Evolutionary conservation across 2,888 invertebrate genomes (phyloP), one percentile per base, ranked within the genome.

Genomic region (Anoncus sp.): DNA sequence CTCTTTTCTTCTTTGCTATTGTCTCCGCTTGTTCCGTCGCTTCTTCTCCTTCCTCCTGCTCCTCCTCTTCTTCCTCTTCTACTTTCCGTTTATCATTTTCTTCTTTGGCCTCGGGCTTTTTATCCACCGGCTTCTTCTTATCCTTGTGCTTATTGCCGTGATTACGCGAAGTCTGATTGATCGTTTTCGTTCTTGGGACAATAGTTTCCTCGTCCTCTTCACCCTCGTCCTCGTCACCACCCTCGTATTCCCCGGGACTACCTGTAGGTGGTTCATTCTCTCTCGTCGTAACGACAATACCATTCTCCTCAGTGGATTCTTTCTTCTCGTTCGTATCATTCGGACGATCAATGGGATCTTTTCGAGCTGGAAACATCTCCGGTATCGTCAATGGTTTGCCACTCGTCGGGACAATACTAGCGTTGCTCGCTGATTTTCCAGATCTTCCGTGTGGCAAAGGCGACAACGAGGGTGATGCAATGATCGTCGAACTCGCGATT

Each of bases 141-240:
- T 83, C 80, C 24, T 83, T 82, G 47, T 57, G 75, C 16, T 72
- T 72, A 35, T 65, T 69, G 12, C 55, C 73, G 57, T 69, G 74
- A 7, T 62, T 76, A 66, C 75, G 73, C 0, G 78, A 38, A 1
- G 79, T 55, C 74, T 83, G 85, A 3, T 81, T 75, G 49, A 85
- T 84, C 3, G 84, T 83, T 67, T 86, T 87, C 10, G 85, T 70
- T 31, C 83, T 82, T 20, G 86, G 85, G 14, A 82, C 83, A 27
- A 85, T 83, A 60, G 85, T 84, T 59, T 86, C 86, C 51, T 90
- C 88, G 20, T 88, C 89, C 40, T 89, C 91, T 38, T 91, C 91
- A 0, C 91, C 91, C 35, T 91, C 91, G 62, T 91, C 91, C 49
- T 91, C 91, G 69, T 91, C 91, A 0, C 90, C 90, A 3, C 89